phyloP scores from a whole-genome alignment of 2,797 vertebrate genomes.

The Acanthiza pusilla region DNA sequence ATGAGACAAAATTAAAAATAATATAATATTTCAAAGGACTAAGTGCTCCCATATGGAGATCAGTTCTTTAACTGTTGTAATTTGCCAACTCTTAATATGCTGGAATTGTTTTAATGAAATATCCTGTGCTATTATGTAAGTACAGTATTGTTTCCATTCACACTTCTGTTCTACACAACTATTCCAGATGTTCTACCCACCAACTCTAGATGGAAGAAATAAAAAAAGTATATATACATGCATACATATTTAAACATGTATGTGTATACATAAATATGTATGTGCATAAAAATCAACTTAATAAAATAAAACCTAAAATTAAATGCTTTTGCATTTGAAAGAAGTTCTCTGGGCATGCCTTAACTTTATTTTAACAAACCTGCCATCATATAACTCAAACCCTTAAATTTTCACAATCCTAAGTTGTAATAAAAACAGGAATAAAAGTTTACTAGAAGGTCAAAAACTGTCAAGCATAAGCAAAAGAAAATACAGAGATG shows the following conservation, averaged over 20 bases:
- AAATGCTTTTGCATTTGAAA: slow-evolving; percentile 54
- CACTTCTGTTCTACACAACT: slow-evolving; percentile 28
- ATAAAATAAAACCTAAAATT: slow-evolving; percentile 56
- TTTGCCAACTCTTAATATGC: slow-evolving; percentile 28
- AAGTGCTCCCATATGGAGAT: slow-evolving; percentile 55
- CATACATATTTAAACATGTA: not conserved
- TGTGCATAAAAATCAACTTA: slow-evolving; percentile 4
- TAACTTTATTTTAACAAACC: slow-evolving; percentile 60
- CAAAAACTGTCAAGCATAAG: slow-evolving; percentile 68
- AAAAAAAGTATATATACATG: not conserved
- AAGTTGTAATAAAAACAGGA: slow-evolving; percentile 72
- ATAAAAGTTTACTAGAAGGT: slow-evolving; percentile 73
- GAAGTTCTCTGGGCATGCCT: slow-evolving; percentile 26
- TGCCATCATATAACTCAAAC: slow-evolving; percentile 61
- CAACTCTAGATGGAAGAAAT: not conserved
- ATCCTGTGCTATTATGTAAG: not conserved
- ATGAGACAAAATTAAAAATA: slow-evolving; percentile 51
- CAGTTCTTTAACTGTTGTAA: slow-evolving; percentile 19
- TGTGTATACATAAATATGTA: not conserved
- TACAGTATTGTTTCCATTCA: slow-evolving; percentile 20
- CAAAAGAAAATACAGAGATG: slow-evolving; percentile 69
- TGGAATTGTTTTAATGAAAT: slow-evolving; percentile 31
- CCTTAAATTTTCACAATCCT: slow-evolving; percentile 68
- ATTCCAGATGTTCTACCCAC: slow-evolving; percentile 33
- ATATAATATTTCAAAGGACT: slow-evolving; percentile 49